phyloP scores from a whole-genome alignment of 2,113 vertebrate genomes.

The Ceyx cyanopectus region DNA sequence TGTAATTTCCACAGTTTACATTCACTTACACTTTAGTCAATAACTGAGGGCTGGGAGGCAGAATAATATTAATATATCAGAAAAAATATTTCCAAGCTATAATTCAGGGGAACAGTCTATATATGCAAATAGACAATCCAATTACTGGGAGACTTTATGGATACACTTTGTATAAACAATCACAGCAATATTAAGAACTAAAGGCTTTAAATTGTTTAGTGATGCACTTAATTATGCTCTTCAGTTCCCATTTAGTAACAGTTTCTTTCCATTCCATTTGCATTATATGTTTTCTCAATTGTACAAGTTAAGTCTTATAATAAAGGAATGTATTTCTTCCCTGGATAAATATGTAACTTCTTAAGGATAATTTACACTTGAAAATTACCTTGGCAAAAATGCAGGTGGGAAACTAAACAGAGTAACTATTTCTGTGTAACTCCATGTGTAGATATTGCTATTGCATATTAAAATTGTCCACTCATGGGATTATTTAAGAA shows the following conservation, averaged over 20 bases:
- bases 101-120: not conserved
- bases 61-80: not conserved
- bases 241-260: not conserved
- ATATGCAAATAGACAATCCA: not conserved
- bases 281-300: not conserved
- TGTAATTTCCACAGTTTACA: not conserved
- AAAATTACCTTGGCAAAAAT: not conserved
- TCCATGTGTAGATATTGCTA: not conserved
- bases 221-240: not conserved
- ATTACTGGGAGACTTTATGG: not conserved
- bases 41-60: not conserved
- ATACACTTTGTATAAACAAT: not conserved
- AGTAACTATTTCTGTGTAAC: not conserved
- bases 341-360: not conserved
- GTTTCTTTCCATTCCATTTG: not conserved
- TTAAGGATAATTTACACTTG: not conserved
- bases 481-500: not conserved
- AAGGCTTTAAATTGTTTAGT: not conserved
- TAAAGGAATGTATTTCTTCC: not conserved
- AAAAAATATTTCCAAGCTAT: not conserved
- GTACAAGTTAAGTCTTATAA: not conserved
- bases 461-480: not conserved
- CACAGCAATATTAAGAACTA: not conserved
- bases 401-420: not conserved
- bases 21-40: not conserved